A percentile compares a stretch with the other conserved stretches of the same genome.
Evolutionary conservation across 1,140 invertebrate genomes (phyloP).

Genomic region (Aphelenchoides avenae): DNA sequence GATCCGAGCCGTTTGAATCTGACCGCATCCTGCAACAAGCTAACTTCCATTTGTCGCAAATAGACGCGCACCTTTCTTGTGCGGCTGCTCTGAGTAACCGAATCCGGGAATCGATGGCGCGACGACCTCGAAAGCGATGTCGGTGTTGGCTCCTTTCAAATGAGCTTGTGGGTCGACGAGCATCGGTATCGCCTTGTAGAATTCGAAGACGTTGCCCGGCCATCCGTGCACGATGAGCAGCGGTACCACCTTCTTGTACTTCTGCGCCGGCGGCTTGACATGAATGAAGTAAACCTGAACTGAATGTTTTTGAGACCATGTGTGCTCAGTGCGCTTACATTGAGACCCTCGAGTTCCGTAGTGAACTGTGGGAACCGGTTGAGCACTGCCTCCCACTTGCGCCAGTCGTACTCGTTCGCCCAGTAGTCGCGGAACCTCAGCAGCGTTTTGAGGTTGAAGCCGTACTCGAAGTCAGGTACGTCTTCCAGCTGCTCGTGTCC

Average conservation of each 20-base stretch:
- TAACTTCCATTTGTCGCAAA: too few relatives aligned
- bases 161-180: slow-evolving; percentile 64
- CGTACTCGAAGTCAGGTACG: slow-evolving; percentile 70
- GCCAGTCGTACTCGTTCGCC: slow-evolving; percentile 72
- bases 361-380: slow-evolving; percentile 72
- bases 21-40: not conserved
- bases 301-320: slow-evolving; percentile 6
- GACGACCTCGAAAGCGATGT: slow-evolving; percentile 75
- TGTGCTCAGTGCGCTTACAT: slow-evolving; percentile 63
- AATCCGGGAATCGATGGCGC: slow-evolving; percentile 76
- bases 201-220: too few relatives aligned
- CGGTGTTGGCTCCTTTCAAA: too few relatives aligned
- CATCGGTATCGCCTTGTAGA: slow-evolving; percentile 73
- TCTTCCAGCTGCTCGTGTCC: slow-evolving; percentile 68
- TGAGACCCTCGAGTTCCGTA: slow-evolving; percentile 68
- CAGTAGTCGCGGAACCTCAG: slow-evolving; percentile 72
- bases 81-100: slow-evolving; percentile 72
- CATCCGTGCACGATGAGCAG: slow-evolving; percentile 74
- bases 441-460: slow-evolving; percentile 71
- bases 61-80: slow-evolving; percentile 57
- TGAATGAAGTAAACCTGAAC: slow-evolving; percentile 48
- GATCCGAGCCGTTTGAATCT: slow-evolving; percentile 68
- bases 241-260: slow-evolving; percentile 45
- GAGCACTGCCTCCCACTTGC: slow-evolving; percentile 67
- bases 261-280: slow-evolving; percentile 37